Evolutionary conservation across 2,888 invertebrate genomes (phyloP), one percentile per base, ranked within the genome.

Genomic region (Polymixis flavicincta): DNA sequence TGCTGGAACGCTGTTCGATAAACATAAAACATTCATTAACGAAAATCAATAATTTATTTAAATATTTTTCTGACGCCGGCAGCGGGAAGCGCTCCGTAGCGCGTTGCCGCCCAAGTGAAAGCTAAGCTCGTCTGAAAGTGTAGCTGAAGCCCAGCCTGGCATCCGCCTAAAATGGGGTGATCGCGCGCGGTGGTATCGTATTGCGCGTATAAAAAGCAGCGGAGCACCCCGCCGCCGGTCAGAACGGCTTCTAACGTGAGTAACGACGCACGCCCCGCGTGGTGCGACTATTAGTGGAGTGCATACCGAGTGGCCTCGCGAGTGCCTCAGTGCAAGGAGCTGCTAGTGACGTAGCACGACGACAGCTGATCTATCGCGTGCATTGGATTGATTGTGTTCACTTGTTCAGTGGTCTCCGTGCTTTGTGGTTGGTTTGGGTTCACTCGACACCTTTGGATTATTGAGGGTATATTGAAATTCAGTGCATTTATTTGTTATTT

Each of bases 211-310:
- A 98, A 98, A 98, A 98, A 97, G 97, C 97, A 97, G 96, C 96
- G 94, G 94, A 94, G 96, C 97, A 96, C 97, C 97, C 97, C 97
- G 97, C 97, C 97, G 97, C 97, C 97, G 98, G 98, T 98, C 98
- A 99, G 98, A 98, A 98, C 98, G 98, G 98, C 98, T 98, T 98
- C 98, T 98, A 98, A 98, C 98, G 98, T 98, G 98, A 98, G 98
- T 98, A 94, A 89, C 92, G 93, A 89, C 95, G 94, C 93, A 94
- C 93, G 95, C 90, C 90, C 87, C 90, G 87, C 71, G 85, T 85
- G 85, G 92, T 90, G 92, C 90, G 90, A 86, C 87, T 87, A 87
- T 86, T 86, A 90, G 93, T 92, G 92, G 92, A 91, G 94, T 94
- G 94, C 90, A 91, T 88, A 86, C 92, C 92, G 92, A 92, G 94